phyloP scores from a whole-genome alignment of 2,113 vertebrate genomes.

The Trichomycterus rosablanca region DNA sequence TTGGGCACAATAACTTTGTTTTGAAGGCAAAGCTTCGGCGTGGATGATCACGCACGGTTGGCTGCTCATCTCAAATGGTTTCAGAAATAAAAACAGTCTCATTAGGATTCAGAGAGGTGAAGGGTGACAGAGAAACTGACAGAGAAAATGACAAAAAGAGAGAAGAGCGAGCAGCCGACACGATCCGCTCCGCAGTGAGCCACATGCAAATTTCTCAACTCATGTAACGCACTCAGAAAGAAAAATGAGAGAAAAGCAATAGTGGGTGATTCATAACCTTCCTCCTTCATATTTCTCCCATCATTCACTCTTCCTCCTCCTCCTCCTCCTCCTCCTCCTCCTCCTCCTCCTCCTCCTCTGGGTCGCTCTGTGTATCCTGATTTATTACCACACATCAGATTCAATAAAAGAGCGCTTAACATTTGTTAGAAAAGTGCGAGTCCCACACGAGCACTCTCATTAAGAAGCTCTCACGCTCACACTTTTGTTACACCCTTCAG shows the following conservation, averaged over 20 bases:
- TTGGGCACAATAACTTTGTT: too few species aligned
- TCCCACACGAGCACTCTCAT: conserved; percentile 8
- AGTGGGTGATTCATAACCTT: conserved; percentile 56
- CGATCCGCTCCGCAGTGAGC: conserved; percentile 63
- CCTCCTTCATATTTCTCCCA: conserved; percentile 34
- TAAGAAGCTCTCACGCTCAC: background rate
- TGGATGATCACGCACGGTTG: conserved; percentile 1
- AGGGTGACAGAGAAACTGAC: background rate
- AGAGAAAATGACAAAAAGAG: background rate
- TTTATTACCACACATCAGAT: conserved; percentile 70
- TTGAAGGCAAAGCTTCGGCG: background rate
- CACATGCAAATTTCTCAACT: conserved; percentile 62
- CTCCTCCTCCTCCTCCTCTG: conserved; percentile 10
- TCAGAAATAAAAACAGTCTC: conserved; percentile 12
- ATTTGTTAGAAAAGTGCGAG: conserved; percentile 44
- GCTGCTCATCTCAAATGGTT: conserved; percentile 19
- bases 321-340: too few species aligned
- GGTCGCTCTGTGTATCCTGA: conserved; percentile 36
- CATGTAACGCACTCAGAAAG: conserved; percentile 43
- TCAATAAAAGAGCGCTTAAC: conserved; percentile 65
- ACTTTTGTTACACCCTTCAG: background rate
- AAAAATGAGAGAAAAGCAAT: conserved; percentile 33
- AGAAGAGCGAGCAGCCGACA: conserved; percentile 37
- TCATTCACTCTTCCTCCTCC: conserved; percentile 31
- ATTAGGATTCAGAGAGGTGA: conserved; percentile 29